phyloP scores from a whole-genome alignment of 2,888 invertebrate species.

The Myopa tessellatipennis region DNA sequence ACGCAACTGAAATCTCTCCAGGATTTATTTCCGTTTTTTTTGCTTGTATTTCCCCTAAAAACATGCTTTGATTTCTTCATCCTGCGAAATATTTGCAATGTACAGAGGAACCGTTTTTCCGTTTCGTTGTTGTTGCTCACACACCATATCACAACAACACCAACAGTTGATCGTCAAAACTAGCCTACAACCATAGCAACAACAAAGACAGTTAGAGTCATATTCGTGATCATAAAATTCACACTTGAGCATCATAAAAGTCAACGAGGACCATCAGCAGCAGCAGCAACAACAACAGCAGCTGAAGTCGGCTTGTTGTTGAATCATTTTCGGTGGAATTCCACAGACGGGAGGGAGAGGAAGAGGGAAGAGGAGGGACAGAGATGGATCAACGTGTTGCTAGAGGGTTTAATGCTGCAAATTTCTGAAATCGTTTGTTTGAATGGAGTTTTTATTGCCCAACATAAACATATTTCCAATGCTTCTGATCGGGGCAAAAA shows the following conservation, averaged over 20 bases:
- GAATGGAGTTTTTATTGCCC: background rate
- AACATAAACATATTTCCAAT: background rate
- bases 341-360: too few relatives aligned
- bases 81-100: too few relatives aligned
- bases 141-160: background rate
- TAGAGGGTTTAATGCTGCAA: background rate
- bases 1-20: background rate
- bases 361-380: background rate
- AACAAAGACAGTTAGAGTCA: constrained; percentile 6
- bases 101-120: too few relatives aligned
- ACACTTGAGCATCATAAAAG: constrained; percentile 36
- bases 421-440: background rate
- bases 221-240: constrained; percentile 36
- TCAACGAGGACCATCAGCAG: background rate
- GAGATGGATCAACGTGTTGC: too few relatives aligned
- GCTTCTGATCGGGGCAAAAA: background rate
- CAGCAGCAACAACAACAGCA: background rate
- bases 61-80: background rate
- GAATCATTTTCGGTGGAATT: background rate
- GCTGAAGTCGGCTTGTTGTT: background rate
- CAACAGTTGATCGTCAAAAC: background rate
- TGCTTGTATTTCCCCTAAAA: background rate
- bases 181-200: background rate
- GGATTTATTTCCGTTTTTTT: background rate
- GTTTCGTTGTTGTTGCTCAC: background rate